Conservation (phyloP, 2,797 vertebrate species). For the Tolypeutes matacus region DNA sequence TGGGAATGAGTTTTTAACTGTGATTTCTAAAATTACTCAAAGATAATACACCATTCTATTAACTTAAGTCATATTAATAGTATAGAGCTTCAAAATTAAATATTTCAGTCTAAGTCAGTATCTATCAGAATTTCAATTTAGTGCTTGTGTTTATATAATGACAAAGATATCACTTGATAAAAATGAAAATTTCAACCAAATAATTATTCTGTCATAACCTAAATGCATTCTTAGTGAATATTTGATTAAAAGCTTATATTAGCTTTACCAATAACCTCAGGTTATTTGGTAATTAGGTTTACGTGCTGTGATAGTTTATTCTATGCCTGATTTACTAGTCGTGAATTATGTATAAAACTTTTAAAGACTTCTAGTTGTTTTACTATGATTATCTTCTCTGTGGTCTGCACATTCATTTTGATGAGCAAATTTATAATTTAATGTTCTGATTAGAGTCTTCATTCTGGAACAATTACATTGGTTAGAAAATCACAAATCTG, state of each 20-base stretch:
- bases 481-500: slow-evolving; percentile 79
- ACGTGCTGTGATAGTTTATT: slow-evolving; percentile 34
- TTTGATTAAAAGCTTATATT: slow-evolving; percentile 66
- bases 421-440: slow-evolving; percentile 77
- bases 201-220: slow-evolving; percentile 44
- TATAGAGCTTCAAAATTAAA: not conserved
- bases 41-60: not conserved
- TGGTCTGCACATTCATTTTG: slow-evolving; percentile 70
- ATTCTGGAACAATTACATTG: slow-evolving; percentile 78
- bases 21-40: not conserved
- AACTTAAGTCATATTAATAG: slow-evolving; percentile 13
- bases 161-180: not conserved
- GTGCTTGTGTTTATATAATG: not conserved
- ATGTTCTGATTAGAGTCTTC: slow-evolving; percentile 75
- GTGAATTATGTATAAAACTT: slow-evolving; percentile 73
- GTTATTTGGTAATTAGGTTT: slow-evolving; percentile 62
- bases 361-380: slow-evolving; percentile 65
- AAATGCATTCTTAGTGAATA: slow-evolving; percentile 44
- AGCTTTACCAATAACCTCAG: slow-evolving; percentile 44
- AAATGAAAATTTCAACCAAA: slow-evolving; percentile 12
- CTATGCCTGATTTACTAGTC: slow-evolving; percentile 13
- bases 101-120: slow-evolving; percentile 38
- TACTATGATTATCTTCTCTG: slow-evolving; percentile 59
- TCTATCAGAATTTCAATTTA: not conserved
- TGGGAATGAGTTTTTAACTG: not conserved